Conservation (phyloP, 2,113 vertebrate genomes). For the Trinectes maculatus region DNA sequence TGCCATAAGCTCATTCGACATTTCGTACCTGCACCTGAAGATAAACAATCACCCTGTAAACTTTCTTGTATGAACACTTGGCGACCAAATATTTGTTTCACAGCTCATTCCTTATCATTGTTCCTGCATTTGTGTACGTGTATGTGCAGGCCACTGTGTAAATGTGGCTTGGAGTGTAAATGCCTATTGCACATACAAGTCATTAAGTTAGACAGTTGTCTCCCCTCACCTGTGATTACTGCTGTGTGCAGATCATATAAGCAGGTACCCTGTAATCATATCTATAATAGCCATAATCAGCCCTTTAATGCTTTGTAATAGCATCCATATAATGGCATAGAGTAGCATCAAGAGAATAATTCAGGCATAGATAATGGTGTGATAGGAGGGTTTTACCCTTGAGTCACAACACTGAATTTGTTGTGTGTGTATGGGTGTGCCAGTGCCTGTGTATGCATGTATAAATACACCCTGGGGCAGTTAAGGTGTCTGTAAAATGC, state of each 20-base stretch:
- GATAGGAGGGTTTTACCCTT: constrained; percentile 78
- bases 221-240: constrained; percentile 81
- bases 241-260: constrained; percentile 77
- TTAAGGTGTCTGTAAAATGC: constrained; percentile 75
- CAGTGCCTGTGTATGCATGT: constrained; percentile 56
- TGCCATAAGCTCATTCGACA: constrained; percentile 5
- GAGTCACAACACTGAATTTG: constrained; percentile 78
- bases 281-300: constrained; percentile 78
- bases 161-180: constrained; percentile 43
- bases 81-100: background rate
- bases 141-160: constrained; percentile 4
- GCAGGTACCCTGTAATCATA: constrained; percentile 76
- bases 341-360: constrained; percentile 78
- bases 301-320: constrained; percentile 79
- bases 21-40: constrained; percentile 12
- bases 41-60: background rate
- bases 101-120: background rate
- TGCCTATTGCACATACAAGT: constrained; percentile 49
- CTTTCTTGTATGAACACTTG: background rate
- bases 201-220: constrained; percentile 73
- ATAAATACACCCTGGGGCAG: constrained; percentile 65
- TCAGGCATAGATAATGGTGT: constrained; percentile 77
- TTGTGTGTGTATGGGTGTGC: constrained; percentile 58
- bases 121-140: background rate
- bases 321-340: constrained; percentile 77